Percentiles rank a stretch among this genome's conserved stretches.
Evolutionary conservation across 2,797 vertebrate genomes (phyloP).

Genomic region (Onychomys torridus): DNA sequence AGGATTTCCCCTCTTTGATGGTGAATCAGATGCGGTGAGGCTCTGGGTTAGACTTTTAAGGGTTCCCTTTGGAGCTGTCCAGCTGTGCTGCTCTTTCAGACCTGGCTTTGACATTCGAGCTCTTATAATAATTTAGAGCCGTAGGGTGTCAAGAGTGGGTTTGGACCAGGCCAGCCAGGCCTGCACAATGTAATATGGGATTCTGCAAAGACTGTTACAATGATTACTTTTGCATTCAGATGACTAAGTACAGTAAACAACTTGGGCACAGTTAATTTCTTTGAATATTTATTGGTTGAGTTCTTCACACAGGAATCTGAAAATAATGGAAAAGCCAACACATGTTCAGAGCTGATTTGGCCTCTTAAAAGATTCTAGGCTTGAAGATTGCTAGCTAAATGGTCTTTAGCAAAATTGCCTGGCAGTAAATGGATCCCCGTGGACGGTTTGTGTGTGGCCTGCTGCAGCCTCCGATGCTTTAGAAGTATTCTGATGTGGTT

Average conservation of each 20-base stretch:
- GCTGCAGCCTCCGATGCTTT: not conserved
- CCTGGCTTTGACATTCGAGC: constrained; percentile 19
- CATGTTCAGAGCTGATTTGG: constrained; percentile 11
- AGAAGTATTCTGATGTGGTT: not conserved
- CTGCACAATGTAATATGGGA: not conserved
- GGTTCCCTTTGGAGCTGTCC: constrained; percentile 39
- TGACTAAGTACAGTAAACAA: constrained; percentile 55
- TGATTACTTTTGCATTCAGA: constrained; percentile 31
- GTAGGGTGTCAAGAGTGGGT: constrained; percentile 36
- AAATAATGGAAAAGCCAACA: constrained; percentile 29
- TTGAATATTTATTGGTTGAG: constrained; percentile 59
- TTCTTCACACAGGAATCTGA: constrained; percentile 33
- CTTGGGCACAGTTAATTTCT: constrained; percentile 54
- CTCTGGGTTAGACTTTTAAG: constrained; percentile 16
- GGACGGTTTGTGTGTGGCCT: not conserved
- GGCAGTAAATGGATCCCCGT: not conserved
- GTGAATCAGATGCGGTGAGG: not conserved
- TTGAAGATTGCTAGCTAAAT: not conserved
- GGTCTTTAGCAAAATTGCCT: constrained; percentile 20
- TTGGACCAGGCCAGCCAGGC: constrained; percentile 17
- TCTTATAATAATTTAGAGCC: constrained; percentile 50
- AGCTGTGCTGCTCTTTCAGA: constrained; percentile 24
- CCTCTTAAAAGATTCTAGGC: not conserved
- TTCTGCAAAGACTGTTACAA: constrained; percentile 44
- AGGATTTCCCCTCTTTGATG: not conserved